Conservation (phyloP, 2,888 invertebrate genomes). For the Aleiodes alternator region DNA sequence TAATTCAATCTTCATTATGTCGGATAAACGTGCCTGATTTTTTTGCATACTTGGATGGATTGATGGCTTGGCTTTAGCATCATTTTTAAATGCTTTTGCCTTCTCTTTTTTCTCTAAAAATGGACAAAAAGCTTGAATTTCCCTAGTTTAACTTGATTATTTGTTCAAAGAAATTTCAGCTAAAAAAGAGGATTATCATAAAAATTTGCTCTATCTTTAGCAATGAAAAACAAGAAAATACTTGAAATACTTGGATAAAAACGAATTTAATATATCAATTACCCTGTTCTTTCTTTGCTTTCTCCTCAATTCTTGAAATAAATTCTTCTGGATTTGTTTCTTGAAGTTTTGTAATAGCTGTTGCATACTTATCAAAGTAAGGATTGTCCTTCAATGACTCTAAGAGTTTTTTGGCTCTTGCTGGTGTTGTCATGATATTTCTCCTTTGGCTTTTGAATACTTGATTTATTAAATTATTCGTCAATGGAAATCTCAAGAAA, state of each 20-base stretch:
- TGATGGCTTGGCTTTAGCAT: slow-evolving; percentile 60
- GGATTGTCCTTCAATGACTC: slow-evolving; percentile 81
- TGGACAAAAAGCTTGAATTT: background rate
- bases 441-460: slow-evolving; percentile 42
- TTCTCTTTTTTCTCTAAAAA: slow-evolving; percentile 12
- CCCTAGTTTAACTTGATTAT: background rate
- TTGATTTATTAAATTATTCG: background rate
- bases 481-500: slow-evolving; percentile 4
- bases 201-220: no score
- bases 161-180: no score
- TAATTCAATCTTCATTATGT: slow-evolving; percentile 87
- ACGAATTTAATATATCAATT: slow-evolving; percentile 26
- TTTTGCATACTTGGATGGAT: slow-evolving; percentile 45
- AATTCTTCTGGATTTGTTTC: slow-evolving; percentile 87
- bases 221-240: background rate
- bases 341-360: slow-evolving; percentile 85
- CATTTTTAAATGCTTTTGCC: slow-evolving; percentile 35
- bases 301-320: slow-evolving; percentile 79
- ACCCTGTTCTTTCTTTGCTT: slow-evolving; percentile 69
- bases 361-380: slow-evolving; percentile 88
- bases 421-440: slow-evolving; percentile 74
- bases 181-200: no score
- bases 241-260: background rate
- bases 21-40: slow-evolving; percentile 60
- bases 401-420: slow-evolving; percentile 75